phyloP scores from a whole-genome alignment of 2,113 vertebrate genomes.

The Anhinga anhinga region DNA sequence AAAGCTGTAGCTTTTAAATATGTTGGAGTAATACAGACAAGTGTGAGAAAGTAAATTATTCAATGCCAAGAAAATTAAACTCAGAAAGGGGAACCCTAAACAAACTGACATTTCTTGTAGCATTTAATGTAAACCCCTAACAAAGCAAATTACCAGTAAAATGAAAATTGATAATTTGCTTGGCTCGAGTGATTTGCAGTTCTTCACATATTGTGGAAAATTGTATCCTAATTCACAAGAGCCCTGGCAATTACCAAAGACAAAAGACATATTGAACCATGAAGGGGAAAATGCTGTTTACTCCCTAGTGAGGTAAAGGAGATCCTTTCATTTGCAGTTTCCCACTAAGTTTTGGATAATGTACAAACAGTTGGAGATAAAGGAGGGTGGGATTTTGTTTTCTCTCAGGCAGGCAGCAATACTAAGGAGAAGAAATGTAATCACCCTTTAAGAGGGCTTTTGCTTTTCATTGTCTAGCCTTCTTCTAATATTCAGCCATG shows the following conservation, averaged over 20 bases:
- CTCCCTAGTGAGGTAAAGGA: neutral
- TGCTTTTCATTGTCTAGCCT: neutral
- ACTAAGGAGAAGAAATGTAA: neutral
- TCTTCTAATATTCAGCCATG: neutral
- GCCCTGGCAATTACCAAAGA: neutral
- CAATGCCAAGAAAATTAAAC: constrained; percentile 10
- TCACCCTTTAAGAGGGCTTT: neutral
- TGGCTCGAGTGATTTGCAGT: neutral
- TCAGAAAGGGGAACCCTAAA: neutral
- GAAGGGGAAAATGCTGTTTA: neutral
- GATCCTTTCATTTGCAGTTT: neutral
- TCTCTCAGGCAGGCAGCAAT: neutral
- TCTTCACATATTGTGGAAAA: neutral
- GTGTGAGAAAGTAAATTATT: constrained; percentile 10
- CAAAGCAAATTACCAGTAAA: constrained; percentile 1
- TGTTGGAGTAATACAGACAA: neutral
- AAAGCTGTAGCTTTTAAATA: constrained; percentile 28
- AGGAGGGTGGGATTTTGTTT: neutral
- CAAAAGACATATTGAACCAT: neutral
- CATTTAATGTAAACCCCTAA: neutral
- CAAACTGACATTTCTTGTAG: constrained; percentile 10
- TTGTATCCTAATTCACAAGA: neutral
- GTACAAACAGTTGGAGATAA: neutral
- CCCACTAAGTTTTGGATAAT: neutral
- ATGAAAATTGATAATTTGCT: constrained; percentile 37